phyloP scores from a whole-genome alignment of 2,797 vertebrate genomes.

The Alauda arvensis region DNA sequence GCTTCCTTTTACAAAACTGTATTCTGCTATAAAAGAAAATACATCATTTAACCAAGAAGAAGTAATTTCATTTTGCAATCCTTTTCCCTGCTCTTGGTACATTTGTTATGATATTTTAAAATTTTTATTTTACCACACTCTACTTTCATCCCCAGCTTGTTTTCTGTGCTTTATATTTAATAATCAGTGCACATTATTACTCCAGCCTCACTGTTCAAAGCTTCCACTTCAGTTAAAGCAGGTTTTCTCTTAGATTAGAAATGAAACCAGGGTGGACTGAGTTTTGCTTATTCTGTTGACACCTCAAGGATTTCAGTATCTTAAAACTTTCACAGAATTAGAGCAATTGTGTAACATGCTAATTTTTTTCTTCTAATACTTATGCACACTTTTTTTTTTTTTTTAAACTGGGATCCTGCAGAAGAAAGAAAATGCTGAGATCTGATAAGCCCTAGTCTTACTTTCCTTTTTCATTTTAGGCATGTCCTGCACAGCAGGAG shows the following conservation, averaged over 20 bases:
- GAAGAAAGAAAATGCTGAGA: neutral
- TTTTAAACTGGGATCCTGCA: neutral
- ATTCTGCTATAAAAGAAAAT: constrained; percentile 32
- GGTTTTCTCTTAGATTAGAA: neutral
- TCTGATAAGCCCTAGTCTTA: neutral
- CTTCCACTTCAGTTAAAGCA: neutral
- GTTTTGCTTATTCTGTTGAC: neutral
- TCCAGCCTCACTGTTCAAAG: neutral
- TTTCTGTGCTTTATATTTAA: constrained; percentile 7
- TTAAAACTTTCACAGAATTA: neutral
- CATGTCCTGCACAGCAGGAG: neutral
- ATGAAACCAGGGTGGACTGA: neutral
- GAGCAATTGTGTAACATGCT: neutral
- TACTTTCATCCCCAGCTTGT: constrained; percentile 20
- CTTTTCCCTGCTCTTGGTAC: constrained; percentile 10
- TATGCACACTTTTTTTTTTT: fast-evolving
- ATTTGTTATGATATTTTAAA: constrained; percentile 14
- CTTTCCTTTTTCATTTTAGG: neutral
- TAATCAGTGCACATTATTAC: neutral
- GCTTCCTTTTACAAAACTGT: neutral
- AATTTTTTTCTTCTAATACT: neutral
- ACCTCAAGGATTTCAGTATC: neutral
- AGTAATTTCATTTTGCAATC: constrained; percentile 31
- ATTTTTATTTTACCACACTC: constrained; percentile 11
- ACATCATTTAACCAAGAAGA: constrained; percentile 45